Evolutionary conservation across 2,888 invertebrate species (phyloP), one percentile per base, ranked within the genome.

Genomic region (Malthinus seriepunctatus): DNA sequence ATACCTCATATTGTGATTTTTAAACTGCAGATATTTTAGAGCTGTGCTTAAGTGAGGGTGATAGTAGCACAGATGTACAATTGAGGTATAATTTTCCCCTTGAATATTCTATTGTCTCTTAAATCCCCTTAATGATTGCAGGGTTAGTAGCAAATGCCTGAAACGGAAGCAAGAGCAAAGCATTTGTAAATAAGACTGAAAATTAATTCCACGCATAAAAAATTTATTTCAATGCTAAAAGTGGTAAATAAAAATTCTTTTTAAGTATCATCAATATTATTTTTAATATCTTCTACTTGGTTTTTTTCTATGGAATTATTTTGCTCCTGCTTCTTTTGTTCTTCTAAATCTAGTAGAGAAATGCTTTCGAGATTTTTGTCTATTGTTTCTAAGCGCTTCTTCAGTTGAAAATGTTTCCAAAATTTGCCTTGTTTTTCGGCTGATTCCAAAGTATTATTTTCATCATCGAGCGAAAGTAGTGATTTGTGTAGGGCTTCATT

Each of bases 51-150:
- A 59, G 58, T 58, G 68, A 63, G 69, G 66, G 69, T 67, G 64
- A 65, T 69, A 71, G 60, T 56, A 57, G 69, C 71, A 72, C 75
- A 75, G 73, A 73, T 74, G 75, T 71, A 74, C 71, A 72, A 70
- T 71, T 67, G 73, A 71, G 69, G 72, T 70, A 71, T 73, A 75
- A 76, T 76, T 76, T 76, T 73, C 73, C 76, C 70, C 73, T 76
- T 69, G 72, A 74, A 72, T 70, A 69, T 72, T 71, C 75, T 68
- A 75, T 76, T 76, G 75, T 76, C 74, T 76, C 67, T 62, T 56
- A 73, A 73, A 75, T 75, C 75, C 74, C 71, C 70, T 74, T 73
- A 74, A 74, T 74, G 73, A 74, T 72, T 64, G 72, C 71, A 33
- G 61, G 60, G 63, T 55, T 62, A 57, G 38, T 53, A 50, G 50